phyloP scores from a whole-genome alignment of 2,797 vertebrate species.

The Lophotriccus pileatus region DNA sequence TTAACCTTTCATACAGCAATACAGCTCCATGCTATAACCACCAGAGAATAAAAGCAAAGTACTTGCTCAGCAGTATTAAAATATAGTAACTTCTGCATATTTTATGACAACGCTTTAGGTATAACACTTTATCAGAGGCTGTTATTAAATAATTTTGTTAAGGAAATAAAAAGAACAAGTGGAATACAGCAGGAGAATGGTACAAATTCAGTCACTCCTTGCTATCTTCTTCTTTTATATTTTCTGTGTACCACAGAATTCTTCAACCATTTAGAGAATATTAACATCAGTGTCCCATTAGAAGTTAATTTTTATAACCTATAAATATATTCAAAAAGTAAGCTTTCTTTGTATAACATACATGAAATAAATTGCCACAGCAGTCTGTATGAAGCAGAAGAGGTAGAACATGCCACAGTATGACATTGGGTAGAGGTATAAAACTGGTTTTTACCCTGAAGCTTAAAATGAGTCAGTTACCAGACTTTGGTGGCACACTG shows the following conservation, averaged over 20 bases:
- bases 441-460: neutral
- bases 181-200: neutral
- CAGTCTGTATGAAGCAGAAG: neutral
- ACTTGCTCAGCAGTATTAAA: constrained; percentile 72
- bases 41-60: constrained; percentile 47
- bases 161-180: constrained; percentile 35
- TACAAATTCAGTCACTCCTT: neutral
- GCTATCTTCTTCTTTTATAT: neutral
- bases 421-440: neutral
- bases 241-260: neutral
- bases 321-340: neutral
- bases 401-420: neutral
- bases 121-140: constrained; percentile 65
- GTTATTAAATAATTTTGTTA: constrained; percentile 18
- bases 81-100: constrained; percentile 74
- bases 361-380: neutral
- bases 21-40: constrained; percentile 24
- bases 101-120: constrained; percentile 74
- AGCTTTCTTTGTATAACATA: neutral
- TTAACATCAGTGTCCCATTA: neutral
- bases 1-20: constrained; percentile 42
- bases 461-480: neutral
- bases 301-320: neutral
- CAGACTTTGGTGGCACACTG: neutral
- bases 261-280: neutral